Percentiles rank a stretch among this genome's conserved stretches.
Evolutionary conservation across 2,797 vertebrate species (phyloP).

Genomic region (Ataeniobius toweri): DNA sequence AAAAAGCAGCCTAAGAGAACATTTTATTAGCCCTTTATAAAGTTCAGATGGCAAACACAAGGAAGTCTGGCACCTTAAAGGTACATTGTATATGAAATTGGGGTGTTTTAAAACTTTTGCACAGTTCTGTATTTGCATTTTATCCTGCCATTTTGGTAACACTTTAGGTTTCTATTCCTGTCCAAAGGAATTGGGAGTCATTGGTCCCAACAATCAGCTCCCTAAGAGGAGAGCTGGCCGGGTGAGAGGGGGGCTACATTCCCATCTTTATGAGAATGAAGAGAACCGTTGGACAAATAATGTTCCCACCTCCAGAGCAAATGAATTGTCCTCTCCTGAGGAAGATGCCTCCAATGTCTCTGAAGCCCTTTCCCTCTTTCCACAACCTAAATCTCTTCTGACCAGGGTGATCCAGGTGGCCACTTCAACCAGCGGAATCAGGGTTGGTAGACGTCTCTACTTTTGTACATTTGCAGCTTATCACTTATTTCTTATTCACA

Average conservation of each 20-base stretch:
- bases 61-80: no score
- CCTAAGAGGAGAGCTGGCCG: slow-evolving; percentile 69
- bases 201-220: slow-evolving; percentile 86
- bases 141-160: accelerated
- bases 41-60: no score
- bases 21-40: no score
- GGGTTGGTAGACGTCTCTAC: slow-evolving; percentile 71
- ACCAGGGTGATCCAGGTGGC: slow-evolving; percentile 88
- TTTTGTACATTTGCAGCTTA: neutral
- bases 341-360: slow-evolving; percentile 67
- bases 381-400: slow-evolving; percentile 88
- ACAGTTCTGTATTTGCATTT: neutral
- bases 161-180: neutral
- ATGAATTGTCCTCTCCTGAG: slow-evolving; percentile 38
- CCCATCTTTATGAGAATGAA: slow-evolving; percentile 62
- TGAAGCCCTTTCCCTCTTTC: slow-evolving; percentile 87
- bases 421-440: slow-evolving; percentile 80
- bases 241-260: slow-evolving; percentile 24
- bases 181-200: slow-evolving; percentile 88
- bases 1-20: no score
- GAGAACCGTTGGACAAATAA: slow-evolving; percentile 67
- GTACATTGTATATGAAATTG: neutral
- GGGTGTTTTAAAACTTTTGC: neutral
- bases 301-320: slow-evolving; percentile 48
- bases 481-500: neutral